These are phyloP conservation scores for Caenorhabditis wallacei DNA, from an alignment of 2,888 invertebrate genomes.

Conservation along the genomic window DNA sequence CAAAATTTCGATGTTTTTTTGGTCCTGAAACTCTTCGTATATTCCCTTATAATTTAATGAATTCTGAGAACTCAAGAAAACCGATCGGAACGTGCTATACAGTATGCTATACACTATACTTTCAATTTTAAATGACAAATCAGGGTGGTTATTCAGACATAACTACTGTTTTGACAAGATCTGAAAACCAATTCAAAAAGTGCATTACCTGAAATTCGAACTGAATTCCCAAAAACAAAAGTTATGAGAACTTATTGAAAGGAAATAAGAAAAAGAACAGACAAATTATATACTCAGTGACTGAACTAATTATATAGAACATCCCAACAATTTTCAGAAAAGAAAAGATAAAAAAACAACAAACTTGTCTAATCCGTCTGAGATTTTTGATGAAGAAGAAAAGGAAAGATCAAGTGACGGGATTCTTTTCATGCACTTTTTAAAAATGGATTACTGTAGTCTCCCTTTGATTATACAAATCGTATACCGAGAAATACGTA, in stretches of 20 bases:
- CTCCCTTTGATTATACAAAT: not conserved
- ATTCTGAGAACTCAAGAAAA: no score
- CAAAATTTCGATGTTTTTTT: no score
- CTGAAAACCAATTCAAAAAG: not conserved
- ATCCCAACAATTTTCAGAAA: conserved; percentile 11
- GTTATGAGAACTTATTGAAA: not conserved
- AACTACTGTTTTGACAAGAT: no score
- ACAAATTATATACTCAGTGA: conserved; percentile 4
- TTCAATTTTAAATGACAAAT: no score
- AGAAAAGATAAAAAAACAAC: conserved; percentile 6
- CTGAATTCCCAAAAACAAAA: not conserved
- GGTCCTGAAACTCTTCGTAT: no score
- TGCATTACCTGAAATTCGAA: not conserved
- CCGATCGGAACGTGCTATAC: no score
- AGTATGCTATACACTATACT: no score
- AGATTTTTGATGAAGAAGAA: conserved; percentile 37
- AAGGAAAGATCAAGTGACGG: conserved; percentile 11
- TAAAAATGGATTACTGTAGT: not conserved
- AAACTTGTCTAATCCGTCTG: conserved; percentile 32
- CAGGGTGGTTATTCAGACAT: no score
- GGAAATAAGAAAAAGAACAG: not conserved
- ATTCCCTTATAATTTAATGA: no score
- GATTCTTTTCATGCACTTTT: conserved; percentile 1
- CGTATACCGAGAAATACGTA: not conserved
- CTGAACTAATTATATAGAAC: conserved; percentile 19